phyloP scores from a whole-genome alignment of 2,797 vertebrate species.

The Smutsia temminckii region DNA sequence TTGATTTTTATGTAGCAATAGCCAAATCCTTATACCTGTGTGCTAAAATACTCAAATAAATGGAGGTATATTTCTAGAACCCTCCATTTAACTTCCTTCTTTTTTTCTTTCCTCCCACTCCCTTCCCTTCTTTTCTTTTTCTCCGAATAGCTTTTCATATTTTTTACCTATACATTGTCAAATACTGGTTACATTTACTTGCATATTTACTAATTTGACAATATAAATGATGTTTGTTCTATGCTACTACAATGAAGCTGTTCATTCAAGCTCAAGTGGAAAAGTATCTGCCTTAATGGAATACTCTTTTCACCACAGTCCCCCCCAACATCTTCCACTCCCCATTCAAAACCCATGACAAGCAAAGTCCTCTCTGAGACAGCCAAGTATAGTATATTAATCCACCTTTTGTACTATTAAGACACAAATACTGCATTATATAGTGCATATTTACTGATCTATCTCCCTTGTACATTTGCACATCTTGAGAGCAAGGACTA shows the following conservation, averaged over 20 bases:
- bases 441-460: not conserved
- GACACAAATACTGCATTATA: not conserved
- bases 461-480: not conserved
- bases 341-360: not conserved
- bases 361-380: not conserved
- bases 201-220: not conserved
- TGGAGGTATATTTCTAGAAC: not conserved
- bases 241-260: not conserved
- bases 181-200: not conserved
- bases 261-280: not conserved
- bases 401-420: not conserved
- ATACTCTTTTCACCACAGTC: not conserved
- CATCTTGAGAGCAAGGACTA: not conserved
- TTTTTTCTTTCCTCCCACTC: too few species aligned
- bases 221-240: not conserved
- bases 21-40: not conserved
- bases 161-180: not conserved
- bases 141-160: not conserved
- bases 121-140: not conserved
- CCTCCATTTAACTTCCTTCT: not conserved
- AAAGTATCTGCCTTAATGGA: not conserved
- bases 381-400: not conserved
- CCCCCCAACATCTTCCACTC: not conserved
- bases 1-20: not conserved
- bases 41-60: not conserved